Percentiles rank a stretch among this genome's conserved stretches.
Evolutionary conservation across 2,888 invertebrate species (phyloP).

Genomic region (Ernsta delagoae): DNA sequence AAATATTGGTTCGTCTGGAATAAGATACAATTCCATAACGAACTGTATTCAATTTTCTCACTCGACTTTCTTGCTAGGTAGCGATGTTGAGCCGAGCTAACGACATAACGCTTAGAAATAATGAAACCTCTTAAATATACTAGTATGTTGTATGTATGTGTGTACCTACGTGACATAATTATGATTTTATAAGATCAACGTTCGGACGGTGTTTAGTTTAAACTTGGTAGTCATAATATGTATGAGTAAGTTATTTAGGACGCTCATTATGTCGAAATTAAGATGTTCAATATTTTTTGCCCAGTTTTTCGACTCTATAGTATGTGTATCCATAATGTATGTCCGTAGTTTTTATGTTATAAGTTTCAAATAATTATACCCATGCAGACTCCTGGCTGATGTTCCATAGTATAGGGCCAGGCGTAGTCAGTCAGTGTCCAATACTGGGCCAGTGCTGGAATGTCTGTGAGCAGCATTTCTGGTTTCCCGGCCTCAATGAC

Average conservation of each 20-base stretch:
- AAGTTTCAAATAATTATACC: conserved; percentile 52
- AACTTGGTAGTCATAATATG: conserved; percentile 10
- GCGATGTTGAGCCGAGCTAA: conserved; percentile 13
- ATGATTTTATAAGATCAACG: conserved; percentile 14
- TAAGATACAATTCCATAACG: conserved; percentile 31
- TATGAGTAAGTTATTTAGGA: conserved; percentile 10
- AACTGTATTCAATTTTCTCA: conserved; percentile 35
- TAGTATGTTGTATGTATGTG: no score
- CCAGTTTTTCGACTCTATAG: no score
- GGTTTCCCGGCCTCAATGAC: conserved; percentile 86
- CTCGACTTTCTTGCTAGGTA: conserved; percentile 26
- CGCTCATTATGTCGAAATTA: conserved; percentile 15
- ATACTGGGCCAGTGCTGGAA: conserved; percentile 84
- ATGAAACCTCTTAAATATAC: conserved; percentile 6
- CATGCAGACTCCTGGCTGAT: conserved; percentile 83
- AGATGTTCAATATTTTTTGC: neutral
- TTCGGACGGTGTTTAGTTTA: neutral
- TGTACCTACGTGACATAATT: conserved; percentile 18
- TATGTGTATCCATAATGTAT: no score
- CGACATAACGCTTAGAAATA: conserved; percentile 16
- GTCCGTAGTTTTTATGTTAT: no score
- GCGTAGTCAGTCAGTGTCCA: conserved; percentile 86
- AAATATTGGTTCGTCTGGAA: conserved; percentile 30
- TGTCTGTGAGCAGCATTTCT: conserved; percentile 80
- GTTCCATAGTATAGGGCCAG: conserved; percentile 87